phyloP scores from a whole-genome alignment of 2,888 invertebrate species.

The Hololepta plana region DNA sequence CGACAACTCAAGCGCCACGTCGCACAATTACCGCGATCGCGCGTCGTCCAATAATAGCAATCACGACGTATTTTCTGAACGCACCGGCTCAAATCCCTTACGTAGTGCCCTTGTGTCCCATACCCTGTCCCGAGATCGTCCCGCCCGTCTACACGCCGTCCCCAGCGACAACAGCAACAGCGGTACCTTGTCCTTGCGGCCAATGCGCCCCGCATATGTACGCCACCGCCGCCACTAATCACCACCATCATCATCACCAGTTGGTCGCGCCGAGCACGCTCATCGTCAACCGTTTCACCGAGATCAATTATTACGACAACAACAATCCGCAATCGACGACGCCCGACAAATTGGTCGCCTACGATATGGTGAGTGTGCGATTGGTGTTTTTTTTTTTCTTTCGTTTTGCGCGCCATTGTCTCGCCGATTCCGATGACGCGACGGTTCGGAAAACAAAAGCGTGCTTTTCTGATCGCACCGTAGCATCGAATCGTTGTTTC shows the following conservation, averaged over 20 bases:
- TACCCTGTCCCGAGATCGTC: constrained; percentile 26
- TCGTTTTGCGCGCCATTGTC: neutral
- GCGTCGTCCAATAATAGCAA: constrained; percentile 15
- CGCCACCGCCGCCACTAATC: constrained; percentile 19
- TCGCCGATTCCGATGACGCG: neutral
- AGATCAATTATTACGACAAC: constrained; percentile 30
- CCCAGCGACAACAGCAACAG: constrained; percentile 26
- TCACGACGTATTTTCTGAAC: constrained; percentile 31
- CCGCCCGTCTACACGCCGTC: constrained; percentile 29
- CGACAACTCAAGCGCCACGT: constrained; percentile 5
- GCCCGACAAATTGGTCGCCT: constrained; percentile 22
- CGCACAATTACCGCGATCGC: constrained; percentile 1
- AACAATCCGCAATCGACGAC: constrained; percentile 11
- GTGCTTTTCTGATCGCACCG: neutral
- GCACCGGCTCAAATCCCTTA: constrained; percentile 29
- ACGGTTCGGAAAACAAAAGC: constrained; percentile 1
- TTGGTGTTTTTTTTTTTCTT: constrained; percentile 5
- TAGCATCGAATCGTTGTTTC: constrained; percentile 2
- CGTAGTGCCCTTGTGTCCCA: constrained; percentile 29
- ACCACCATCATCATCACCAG: constrained; percentile 26
- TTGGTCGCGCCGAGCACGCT: constrained; percentile 23
- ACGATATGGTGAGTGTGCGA: constrained; percentile 24
- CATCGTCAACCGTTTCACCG: constrained; percentile 29
- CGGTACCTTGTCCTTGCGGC: constrained; percentile 36
- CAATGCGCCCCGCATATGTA: constrained; percentile 35